Percentiles rank a stretch among this genome's conserved stretches.
phyloP scores from a whole-genome alignment of 2,113 vertebrate genomes.

The Mellivora capensis region DNA sequence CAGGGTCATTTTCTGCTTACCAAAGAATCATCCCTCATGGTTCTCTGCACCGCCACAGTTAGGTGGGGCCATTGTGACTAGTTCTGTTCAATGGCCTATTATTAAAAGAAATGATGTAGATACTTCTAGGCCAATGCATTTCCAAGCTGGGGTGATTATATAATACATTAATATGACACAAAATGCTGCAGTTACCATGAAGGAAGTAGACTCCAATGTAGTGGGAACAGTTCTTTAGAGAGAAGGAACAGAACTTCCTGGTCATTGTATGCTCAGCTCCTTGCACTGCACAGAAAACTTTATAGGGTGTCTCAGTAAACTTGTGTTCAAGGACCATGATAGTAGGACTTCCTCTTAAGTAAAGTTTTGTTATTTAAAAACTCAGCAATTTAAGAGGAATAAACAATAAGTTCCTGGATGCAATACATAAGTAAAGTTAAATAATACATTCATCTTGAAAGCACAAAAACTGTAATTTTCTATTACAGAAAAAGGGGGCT shows the following conservation, averaged over 20 bases:
- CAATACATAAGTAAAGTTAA: neutral
- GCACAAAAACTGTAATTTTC: neutral
- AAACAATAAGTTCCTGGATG: neutral
- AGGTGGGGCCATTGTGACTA: neutral
- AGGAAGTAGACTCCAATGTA: too few species aligned
- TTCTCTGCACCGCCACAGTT: neutral
- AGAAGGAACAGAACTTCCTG: neutral
- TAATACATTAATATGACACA: neutral
- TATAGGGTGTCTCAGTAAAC: neutral
- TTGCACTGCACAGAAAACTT: too few species aligned
- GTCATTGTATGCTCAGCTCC: neutral
- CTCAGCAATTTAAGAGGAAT: neutral
- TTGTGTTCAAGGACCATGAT: neutral
- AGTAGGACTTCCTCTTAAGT: neutral
- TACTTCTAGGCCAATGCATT: neutral
- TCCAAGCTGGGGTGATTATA: neutral
- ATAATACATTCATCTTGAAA: neutral
- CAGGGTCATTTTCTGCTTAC: neutral
- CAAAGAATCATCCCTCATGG: neutral
- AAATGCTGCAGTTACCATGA: neutral
- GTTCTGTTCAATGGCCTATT: neutral
- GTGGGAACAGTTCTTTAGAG: neutral
- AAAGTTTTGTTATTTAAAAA: neutral
- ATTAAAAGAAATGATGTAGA: neutral
- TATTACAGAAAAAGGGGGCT: neutral